Evolutionary conservation across 2,113 vertebrate species (phyloP).

Genomic region (Hyaena hyaena): DNA sequence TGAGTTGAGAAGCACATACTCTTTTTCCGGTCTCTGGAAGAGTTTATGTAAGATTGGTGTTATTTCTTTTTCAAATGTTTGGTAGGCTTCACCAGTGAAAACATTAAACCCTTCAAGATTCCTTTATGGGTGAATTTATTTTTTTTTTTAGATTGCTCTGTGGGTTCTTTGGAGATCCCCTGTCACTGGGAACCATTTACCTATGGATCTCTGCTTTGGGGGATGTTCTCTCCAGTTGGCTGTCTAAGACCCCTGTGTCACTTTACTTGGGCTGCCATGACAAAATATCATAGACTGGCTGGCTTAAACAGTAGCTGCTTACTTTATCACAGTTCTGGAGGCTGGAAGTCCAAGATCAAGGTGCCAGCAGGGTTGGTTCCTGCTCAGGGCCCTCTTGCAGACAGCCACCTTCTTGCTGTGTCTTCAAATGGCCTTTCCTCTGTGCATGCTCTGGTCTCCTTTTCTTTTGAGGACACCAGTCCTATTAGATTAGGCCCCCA

Average conservation of each 20-base stretch:
- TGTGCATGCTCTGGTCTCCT: neutral
- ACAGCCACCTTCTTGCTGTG: neutral
- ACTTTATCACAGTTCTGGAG: neutral
- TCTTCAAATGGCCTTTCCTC: neutral
- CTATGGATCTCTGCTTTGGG: neutral
- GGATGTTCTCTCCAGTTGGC: neutral
- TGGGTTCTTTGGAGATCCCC: neutral
- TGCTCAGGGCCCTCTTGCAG: neutral
- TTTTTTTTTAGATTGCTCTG: neutral
- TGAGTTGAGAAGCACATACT: neutral
- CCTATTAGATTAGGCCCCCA: neutral
- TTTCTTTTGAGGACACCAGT: neutral
- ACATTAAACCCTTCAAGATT: neutral
- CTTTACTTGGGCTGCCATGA: neutral
- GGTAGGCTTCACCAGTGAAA: neutral
- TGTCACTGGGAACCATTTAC: neutral
- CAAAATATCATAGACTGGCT: neutral
- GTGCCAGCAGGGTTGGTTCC: neutral
- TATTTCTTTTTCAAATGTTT: neutral
- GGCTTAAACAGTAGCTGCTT: neutral
- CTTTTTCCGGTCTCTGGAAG: neutral
- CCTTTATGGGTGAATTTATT: neutral
- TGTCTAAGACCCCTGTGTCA: neutral
- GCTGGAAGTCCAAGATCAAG: neutral
- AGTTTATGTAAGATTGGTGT: neutral